Evolutionary conservation across 1,140 invertebrate genomes (phyloP), one percentile per base, ranked within the genome.

Genomic region (Diorhabda carinulata): DNA sequence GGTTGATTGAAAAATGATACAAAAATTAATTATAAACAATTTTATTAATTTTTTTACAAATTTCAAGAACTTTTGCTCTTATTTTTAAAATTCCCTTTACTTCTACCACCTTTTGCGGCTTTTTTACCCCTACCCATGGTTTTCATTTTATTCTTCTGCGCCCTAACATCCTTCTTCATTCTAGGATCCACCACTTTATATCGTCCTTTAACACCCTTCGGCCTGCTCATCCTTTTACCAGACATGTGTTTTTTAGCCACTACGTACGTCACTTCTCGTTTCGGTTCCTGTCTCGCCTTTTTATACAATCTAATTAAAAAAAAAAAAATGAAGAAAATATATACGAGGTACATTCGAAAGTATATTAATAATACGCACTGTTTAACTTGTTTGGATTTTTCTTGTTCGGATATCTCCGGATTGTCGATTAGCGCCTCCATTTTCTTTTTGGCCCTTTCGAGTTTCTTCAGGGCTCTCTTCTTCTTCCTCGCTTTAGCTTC

Each of bases 401-500:
- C 97, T 70, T 88, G 87, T 66, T 97, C 93, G 42, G 89, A 91
- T 70, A 98, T 90, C 73, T 98, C 96, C 2, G 86, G 84, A 79
- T 93, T 95, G 57, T 98, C 96, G 81, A 97, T 89, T 7, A 99
- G 85, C 10, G 87, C 86, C 81, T 99, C 97, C 2, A 96, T 91
- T 81, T 95, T 96, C 83, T 99, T 99, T 81, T 97, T 95, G 0
- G 96, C 96, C 77, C 92, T 95, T 74, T 98, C 95, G 79, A 99
- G 82, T 79, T 91, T 92, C 71, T 89, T 91, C 61, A 92, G 80
- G 58, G 92, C 89, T 72, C 94, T 90, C 78, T 90, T 91, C 88
- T 98, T 98, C 85, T 99, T 99, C 60, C 98, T 89, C 0, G 95
- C 94, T 81, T 98, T 99, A 0, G 98, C 98, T 85, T 99, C 96